Conservation (phyloP, 2,113 vertebrate genomes). For the Saguinus midas region DNA sequence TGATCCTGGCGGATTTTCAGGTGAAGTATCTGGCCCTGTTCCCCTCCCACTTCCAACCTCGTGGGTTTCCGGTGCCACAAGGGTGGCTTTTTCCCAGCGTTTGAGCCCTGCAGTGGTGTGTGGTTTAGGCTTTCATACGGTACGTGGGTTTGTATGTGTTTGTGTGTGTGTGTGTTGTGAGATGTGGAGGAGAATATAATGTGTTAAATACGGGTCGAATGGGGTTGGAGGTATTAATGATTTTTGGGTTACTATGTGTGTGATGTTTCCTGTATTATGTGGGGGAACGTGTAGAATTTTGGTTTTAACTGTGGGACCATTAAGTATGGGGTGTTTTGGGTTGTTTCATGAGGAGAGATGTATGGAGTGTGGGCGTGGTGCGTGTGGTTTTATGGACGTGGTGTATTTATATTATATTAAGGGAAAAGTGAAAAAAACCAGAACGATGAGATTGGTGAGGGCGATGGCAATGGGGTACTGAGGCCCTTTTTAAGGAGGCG, state of each 20-base stretch:
- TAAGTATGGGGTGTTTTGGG: conserved; percentile 14
- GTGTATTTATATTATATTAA: conserved; percentile 58
- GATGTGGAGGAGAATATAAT: neutral
- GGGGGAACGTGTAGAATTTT: neutral
- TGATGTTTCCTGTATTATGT: neutral
- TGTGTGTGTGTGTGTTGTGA: conserved; percentile 18
- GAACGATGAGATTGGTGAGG: neutral
- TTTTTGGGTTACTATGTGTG: neutral
- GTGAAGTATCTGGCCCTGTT: conserved; percentile 80
- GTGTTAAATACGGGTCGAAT: neutral
- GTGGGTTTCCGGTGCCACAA: conserved; percentile 1
- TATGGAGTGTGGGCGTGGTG: conserved; percentile 37
- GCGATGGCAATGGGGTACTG: neutral
- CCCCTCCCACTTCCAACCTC: conserved; percentile 28
- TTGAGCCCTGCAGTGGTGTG: conserved; percentile 4
- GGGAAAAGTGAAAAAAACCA: conserved; percentile 35
- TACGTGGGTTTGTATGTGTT: neutral
- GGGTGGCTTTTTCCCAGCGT: neutral
- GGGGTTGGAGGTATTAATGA: neutral
- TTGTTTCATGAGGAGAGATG: neutral
- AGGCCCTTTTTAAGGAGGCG: conserved; percentile 21
- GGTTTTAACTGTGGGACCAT: neutral
- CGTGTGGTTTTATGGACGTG: conserved; percentile 51
- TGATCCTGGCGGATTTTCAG: conserved; percentile 99
- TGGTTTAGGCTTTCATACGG: conserved; percentile 10